Base-by-base conservation (phyloP, 92 coral and sea anemone genomes). In the Ricordea florida region DNA sequence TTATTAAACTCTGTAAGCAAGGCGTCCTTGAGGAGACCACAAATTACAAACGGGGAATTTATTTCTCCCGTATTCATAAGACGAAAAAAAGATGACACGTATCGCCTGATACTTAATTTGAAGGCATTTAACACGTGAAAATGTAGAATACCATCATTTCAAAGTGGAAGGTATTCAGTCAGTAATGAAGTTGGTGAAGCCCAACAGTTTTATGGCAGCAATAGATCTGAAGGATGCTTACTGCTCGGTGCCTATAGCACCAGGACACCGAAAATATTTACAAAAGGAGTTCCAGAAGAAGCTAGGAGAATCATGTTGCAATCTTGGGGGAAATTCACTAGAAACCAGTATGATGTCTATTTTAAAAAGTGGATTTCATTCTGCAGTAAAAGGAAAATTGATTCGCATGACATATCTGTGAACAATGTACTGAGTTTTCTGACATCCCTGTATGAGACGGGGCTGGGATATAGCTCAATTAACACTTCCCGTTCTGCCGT, bases 31-130 rank as follows among this genome's bases (percentile, higher is more conserved):
- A n/a, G n/a, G n/a, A n/a, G n/a, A n/a, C n/a, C n/a, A n/a, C n/a
- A n/a, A n/a, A n/a, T n/a, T n/a, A n/a, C n/a, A n/a, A n/a, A n/a
- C 4, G 61, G 56, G 51, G 80, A 72, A 28, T 49, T 59, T 37
- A 62, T 80, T 16, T 80, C 78, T 0, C 44, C 79, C 14, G 33
- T 59, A 25, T 79, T 79, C 45, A 67, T 59, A 14, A n/a, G 32
- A 31, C 81, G 76, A 0, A 74, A 80, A 60, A 67, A 85, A 43
- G 82, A 80, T 34, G 82, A 87, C n/a, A 49, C 82, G 5, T 47
- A 45, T 37, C 84, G 84, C 6, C 68, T 84, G 73, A 76, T 77
- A 20, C 48, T 83, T 10, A 85, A 85, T 25, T 48, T 78, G 5
- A 76, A 83, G 53, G 41, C 57, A 24, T 45, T 83, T 56, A 74